Conservation (phyloP, 2,888 invertebrate genomes). For the Polylopha cassiicola region DNA sequence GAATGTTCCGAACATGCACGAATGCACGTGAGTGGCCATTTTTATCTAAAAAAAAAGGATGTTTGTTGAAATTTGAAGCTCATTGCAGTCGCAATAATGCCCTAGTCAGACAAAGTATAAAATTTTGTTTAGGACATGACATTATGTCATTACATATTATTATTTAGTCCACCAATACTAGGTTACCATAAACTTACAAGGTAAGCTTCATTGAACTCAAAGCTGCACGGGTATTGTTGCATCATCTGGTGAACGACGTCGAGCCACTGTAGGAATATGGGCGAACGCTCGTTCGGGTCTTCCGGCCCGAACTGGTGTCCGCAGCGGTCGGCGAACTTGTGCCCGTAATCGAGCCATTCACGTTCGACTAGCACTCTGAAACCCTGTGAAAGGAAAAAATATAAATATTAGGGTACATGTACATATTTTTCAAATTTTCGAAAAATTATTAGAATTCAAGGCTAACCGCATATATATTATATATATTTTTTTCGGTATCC, state of each 20-base stretch:
- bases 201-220: conserved; percentile 96
- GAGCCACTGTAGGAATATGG: conserved; percentile 98
- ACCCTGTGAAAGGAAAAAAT: conserved; percentile 78
- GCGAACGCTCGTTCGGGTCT: conserved; percentile 96
- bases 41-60: conserved; percentile 82
- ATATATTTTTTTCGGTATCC: too few species aligned
- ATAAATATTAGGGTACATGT: too few species aligned
- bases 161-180: too few species aligned
- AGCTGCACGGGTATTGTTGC: conserved; percentile 92
- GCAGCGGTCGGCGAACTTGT: conserved; percentile 98
- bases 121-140: too few species aligned
- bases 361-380: conserved; percentile 95
- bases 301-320: conserved; percentile 88
- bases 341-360: conserved; percentile 98
- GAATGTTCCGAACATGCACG: conserved; percentile 98
- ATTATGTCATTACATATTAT: too few species aligned
- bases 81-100: background rate
- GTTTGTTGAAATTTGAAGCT: background rate
- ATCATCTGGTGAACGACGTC: conserved; percentile 96
- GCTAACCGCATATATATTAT: too few species aligned
- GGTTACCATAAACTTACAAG: conserved; percentile 80
- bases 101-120: background rate
- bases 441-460: too few species aligned
- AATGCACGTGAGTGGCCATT: conserved; percentile 95
- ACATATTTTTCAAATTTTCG: too few species aligned